Conservation (phyloP, 2,888 invertebrate genomes). For the Harpalus rubripes region DNA sequence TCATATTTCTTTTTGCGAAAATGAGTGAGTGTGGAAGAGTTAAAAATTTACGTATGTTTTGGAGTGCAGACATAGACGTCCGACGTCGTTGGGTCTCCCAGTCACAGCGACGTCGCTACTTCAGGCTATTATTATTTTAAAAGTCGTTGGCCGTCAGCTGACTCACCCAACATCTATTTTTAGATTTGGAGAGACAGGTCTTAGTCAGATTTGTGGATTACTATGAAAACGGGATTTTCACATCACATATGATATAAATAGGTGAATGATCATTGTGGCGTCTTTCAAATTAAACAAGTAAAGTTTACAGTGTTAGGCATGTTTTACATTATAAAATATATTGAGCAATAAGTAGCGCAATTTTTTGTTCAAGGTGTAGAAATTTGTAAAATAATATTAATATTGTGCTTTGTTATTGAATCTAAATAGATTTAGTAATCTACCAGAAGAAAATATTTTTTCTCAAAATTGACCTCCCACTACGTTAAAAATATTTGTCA, state of each 20-base stretch:
- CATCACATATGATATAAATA: not conserved
- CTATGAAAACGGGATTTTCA: slow-evolving; percentile 3
- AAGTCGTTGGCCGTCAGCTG: slow-evolving; percentile 57
- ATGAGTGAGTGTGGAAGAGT: not conserved
- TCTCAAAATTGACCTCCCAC: too few species aligned
- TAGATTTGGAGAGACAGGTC: slow-evolving; percentile 1
- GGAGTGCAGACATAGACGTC: not conserved
- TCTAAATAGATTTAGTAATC: too few species aligned
- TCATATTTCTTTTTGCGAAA: not conserved
- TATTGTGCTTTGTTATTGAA: too few species aligned
- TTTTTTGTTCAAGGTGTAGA: too few species aligned
- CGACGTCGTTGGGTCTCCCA: slow-evolving; percentile 27
- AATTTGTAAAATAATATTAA: too few species aligned
- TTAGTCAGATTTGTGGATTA: slow-evolving; percentile 23
- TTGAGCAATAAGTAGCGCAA: too few species aligned
- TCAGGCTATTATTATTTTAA: slow-evolving; percentile 55
- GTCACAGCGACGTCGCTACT: not conserved
- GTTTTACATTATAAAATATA: too few species aligned
- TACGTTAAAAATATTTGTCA: too few species aligned
- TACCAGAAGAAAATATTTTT: too few species aligned
- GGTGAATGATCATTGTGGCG: not conserved
- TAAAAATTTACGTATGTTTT: not conserved
- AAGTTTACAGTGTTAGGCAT: too few species aligned
- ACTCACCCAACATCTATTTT: slow-evolving; percentile 28
- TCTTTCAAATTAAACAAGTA: too few species aligned